These are phyloP conservation scores for Carassius auratus DNA, from an alignment of 2,113 vertebrate species.

Conservation along the genomic window DNA sequence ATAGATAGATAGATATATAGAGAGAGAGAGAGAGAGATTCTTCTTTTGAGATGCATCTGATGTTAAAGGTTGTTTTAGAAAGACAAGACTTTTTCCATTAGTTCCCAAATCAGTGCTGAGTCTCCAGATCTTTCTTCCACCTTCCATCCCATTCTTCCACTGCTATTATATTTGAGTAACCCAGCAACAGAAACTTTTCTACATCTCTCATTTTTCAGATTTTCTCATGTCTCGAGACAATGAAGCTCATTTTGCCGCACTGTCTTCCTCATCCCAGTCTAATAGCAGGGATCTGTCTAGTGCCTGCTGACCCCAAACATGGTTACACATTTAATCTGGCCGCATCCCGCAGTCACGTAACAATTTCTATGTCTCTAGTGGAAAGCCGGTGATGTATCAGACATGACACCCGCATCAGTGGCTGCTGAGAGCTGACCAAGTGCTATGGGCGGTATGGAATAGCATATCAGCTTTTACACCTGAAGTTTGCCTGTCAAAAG, in stretches of 20 bases:
- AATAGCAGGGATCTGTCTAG: conserved; percentile 40
- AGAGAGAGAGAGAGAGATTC: no score
- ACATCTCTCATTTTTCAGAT: neutral
- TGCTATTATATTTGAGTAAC: neutral
- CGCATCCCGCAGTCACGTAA: conserved; percentile 18
- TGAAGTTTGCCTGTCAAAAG: conserved; percentile 26
- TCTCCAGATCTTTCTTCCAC: neutral
- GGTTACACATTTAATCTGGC: conserved; percentile 37
- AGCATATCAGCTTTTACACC: conserved; percentile 32
- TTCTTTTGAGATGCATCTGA: neutral
- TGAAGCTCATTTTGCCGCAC: neutral
- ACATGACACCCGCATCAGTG: conserved; percentile 33
- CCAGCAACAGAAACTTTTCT: neutral
- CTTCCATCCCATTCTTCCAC: neutral
- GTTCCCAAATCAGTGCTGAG: neutral
- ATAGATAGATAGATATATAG: no score
- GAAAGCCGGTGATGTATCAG: conserved; percentile 12
- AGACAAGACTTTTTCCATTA: neutral
- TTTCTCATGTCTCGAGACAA: neutral
- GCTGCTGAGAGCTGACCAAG: conserved; percentile 22
- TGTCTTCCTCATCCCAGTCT: neutral
- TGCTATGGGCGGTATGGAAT: conserved; percentile 22
- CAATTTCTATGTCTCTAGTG: conserved; percentile 14
- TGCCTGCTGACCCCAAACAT: conserved; percentile 9
- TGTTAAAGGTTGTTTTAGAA: neutral